Evolutionary conservation across 2,888 invertebrate species (phyloP), one percentile per base, ranked within the genome.

Genomic region (Cryptocheilus praepositus): DNA sequence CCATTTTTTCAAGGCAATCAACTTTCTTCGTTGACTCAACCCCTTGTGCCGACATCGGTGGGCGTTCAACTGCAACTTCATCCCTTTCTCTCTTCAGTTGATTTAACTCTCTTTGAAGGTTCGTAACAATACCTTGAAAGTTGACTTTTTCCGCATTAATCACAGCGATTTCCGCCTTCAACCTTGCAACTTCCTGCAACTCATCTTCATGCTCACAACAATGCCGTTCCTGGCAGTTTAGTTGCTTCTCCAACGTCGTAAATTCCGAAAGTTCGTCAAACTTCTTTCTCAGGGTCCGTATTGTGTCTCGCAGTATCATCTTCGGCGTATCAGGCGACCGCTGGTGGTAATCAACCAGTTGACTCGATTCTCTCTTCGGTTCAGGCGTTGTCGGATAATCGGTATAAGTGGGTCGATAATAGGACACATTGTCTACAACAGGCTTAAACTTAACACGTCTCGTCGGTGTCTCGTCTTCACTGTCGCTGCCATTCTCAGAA

Each of bases 181-280:
- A n/a, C 7, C 64, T 11, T 64, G 52, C 28, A 53, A 36, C 36
- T 36, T 36, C 36, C 8, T 43, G 44, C 11, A 54, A 13, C 16
- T 43, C 25, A 18, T 65, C 64, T 19, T 65, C 68, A 13, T 15
- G 21, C 8, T 8, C 2, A 7, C 4, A n/a, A 22, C 51, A 45
- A 16, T 53, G 56, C 7, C 66, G 62, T 53, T 53, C 60, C 43
- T 70, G 61, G 3, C 46, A 56, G n/a, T 60, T 76, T 67, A 90
- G 88, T 60, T 92, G 90, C 68, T 91, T 92, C 83, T 94, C 94
- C 71, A 92, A 86, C 61, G 90, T 90, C 0, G 93, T 92, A 69
- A 92, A 90, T 77, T 92, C 91, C 60, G 90, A 87, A 16, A 93
- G 88, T 64, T 91, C 91, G 72, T 90, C 86, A 0, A 91, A 89